phyloP scores from a whole-genome alignment of 1,140 invertebrate species.

The Littorina saxatilis region DNA sequence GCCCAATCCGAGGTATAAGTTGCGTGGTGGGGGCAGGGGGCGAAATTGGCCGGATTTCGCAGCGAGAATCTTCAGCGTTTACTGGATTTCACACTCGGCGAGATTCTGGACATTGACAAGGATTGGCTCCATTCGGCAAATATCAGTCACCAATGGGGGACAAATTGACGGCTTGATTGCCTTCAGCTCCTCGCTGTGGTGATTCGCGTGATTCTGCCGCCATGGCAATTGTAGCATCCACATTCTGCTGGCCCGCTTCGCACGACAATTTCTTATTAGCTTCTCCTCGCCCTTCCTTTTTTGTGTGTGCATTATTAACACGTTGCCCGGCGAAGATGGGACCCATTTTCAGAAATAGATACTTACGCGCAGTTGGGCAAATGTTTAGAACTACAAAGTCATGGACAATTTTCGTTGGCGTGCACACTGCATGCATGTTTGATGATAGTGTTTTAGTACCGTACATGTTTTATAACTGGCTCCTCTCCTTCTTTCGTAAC shows the following conservation, averaged over 20 bases:
- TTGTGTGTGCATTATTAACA: too few relatives aligned
- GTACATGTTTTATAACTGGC: too few relatives aligned
- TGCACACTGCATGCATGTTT: too few relatives aligned
- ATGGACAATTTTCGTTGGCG: too few relatives aligned
- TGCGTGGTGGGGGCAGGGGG: slow-evolving; percentile 25
- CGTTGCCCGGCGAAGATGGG: slow-evolving; percentile 16
- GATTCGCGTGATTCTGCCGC: slow-evolving; percentile 28
- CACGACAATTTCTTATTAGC: slow-evolving; percentile 27
- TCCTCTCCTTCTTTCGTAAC: too few relatives aligned
- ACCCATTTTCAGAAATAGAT: not conserved
- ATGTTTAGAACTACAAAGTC: too few relatives aligned
- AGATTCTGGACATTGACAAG: slow-evolving; percentile 35
- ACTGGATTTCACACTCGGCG: slow-evolving; percentile 36
- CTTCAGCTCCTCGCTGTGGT: slow-evolving; percentile 15
- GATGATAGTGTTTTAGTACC: too few relatives aligned
- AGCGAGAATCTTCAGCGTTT: slow-evolving; percentile 25
- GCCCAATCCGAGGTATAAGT: slow-evolving; percentile 15
- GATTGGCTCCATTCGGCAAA: slow-evolving; percentile 44
- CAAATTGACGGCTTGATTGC: slow-evolving; percentile 41
- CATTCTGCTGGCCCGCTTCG: not conserved
- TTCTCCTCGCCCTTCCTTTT: slow-evolving; percentile 12
- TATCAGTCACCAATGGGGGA: slow-evolving; percentile 41
- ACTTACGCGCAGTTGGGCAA: too few relatives aligned
- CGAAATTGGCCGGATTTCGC: slow-evolving; percentile 38
- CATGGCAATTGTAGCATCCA: slow-evolving; percentile 32